Conservation (phyloP, 2,888 invertebrate genomes). For the Phyllotreta striolata region DNA sequence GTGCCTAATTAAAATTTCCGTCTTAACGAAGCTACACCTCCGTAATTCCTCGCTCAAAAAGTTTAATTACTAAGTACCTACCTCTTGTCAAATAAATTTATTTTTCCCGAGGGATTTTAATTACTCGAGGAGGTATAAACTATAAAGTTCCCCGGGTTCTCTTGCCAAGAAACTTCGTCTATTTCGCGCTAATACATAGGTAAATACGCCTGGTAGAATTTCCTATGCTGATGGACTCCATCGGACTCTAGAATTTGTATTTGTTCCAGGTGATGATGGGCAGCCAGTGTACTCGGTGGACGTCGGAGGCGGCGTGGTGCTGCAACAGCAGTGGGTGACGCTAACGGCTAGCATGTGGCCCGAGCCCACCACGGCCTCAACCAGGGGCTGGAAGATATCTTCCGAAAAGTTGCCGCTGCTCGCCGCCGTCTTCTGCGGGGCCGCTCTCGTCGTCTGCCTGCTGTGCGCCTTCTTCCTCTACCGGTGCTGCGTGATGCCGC, state of each 20-base stretch:
- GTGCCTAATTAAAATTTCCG: too few relatives aligned
- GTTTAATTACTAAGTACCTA: too few relatives aligned
- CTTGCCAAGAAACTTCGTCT: background rate
- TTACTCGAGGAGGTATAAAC: too few relatives aligned
- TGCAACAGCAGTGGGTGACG: conserved; percentile 65
- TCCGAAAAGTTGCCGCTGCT: conserved; percentile 62
- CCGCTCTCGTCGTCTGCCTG: conserved; percentile 71
- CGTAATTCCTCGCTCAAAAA: too few relatives aligned
- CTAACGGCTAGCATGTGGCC: conserved; percentile 65
- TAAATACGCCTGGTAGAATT: too few relatives aligned
- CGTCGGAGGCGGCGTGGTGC: conserved; percentile 52
- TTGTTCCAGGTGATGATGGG: conserved; percentile 56
- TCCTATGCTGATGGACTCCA: too few relatives aligned
- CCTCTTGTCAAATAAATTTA: too few relatives aligned
- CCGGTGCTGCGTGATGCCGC: conserved; percentile 75
- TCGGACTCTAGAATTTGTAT: too few relatives aligned
- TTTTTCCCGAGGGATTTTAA: too few relatives aligned
- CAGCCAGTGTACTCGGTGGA: conserved; percentile 49
- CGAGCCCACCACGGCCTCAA: conserved; percentile 57
- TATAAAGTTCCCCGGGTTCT: background rate
- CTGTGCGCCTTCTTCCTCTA: conserved; percentile 71
- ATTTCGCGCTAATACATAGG: conserved; percentile 1
- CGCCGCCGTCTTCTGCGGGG: conserved; percentile 64
- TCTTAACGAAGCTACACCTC: too few relatives aligned
- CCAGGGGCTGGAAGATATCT: conserved; percentile 60